A percentile compares a stretch with the other conserved stretches of the same genome.
These are phyloP conservation scores for Cephalopholis sonnerati DNA, from an alignment of 2,113 vertebrate species.

Conservation along the genomic window DNA sequence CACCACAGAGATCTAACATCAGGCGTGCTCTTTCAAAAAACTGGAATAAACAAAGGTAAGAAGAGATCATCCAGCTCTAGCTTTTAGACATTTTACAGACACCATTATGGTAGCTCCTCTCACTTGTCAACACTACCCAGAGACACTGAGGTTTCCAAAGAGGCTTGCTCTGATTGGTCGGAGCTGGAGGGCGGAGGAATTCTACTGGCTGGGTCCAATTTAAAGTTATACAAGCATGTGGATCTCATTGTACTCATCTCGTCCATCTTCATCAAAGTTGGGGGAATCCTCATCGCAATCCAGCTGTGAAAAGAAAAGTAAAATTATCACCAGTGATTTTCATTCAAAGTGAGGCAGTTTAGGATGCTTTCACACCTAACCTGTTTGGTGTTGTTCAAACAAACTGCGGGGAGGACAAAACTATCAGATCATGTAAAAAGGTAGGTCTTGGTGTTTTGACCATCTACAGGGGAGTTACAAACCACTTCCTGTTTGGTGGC, in stretches of 20 bases:
- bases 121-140: slow-evolving; percentile 18
- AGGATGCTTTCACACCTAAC: neutral
- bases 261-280: slow-evolving; percentile 96
- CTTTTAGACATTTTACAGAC: slow-evolving; percentile 49
- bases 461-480: too few relatives aligned
- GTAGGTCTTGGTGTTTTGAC: too few relatives aligned
- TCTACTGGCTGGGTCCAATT: neutral
- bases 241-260: slow-evolving; percentile 97
- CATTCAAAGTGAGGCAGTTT: neutral
- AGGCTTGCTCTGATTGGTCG: slow-evolving; percentile 27
- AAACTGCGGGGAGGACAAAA: neutral
- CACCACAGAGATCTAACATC: slow-evolving; percentile 28
- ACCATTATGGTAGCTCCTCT: slow-evolving; percentile 9
- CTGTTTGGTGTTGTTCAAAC: neutral
- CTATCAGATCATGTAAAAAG: too few relatives aligned
- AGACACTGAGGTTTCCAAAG: slow-evolving; percentile 37
- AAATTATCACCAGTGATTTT: neutral
- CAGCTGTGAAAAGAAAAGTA: slow-evolving; percentile 82
- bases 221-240: slow-evolving; percentile 93
- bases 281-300: slow-evolving; percentile 94
- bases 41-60: slow-evolving; percentile 42
- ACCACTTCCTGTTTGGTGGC: too few relatives aligned
- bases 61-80: slow-evolving; percentile 32
- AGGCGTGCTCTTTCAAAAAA: slow-evolving; percentile 23
- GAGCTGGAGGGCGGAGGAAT: slow-evolving; percentile 15